phyloP scores from a whole-genome alignment of 2,888 invertebrate species.

The Coronaproctus castanopsis region DNA sequence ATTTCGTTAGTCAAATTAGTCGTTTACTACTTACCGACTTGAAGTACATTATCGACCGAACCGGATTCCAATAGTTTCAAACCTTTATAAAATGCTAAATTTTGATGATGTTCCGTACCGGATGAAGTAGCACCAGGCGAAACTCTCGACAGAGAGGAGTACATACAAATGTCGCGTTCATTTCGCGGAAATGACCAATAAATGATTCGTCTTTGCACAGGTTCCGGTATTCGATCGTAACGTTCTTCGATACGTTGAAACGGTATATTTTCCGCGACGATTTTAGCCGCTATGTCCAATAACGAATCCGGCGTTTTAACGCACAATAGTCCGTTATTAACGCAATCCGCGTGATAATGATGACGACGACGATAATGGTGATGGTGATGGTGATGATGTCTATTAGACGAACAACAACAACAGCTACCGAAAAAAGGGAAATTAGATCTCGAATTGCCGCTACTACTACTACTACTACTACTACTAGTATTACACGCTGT shows the following conservation, averaged over 20 bases:
- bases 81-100: constrained; percentile 68
- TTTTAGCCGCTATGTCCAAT: constrained; percentile 62
- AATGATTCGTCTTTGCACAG: constrained; percentile 67
- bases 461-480: too few relatives aligned
- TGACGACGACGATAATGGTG: constrained; percentile 1
- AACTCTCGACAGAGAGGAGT: constrained; percentile 50
- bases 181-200: constrained; percentile 77
- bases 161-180: constrained; percentile 75
- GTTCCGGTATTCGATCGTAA: constrained; percentile 70
- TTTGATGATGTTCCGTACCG: constrained; percentile 49
- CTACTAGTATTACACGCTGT: too few relatives aligned
- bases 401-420: constrained; percentile 11
- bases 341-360: too few relatives aligned
- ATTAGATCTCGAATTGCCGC: too few relatives aligned
- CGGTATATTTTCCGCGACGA: constrained; percentile 64
- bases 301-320: constrained; percentile 40
- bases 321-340: constrained; percentile 25
- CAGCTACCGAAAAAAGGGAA: constrained; percentile 13
- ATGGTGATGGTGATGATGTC: too few relatives aligned
- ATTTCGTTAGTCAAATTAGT: too few relatives aligned
- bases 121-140: constrained; percentile 28
- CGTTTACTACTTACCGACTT: constrained; percentile 78
- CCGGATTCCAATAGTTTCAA: constrained; percentile 61
- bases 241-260: constrained; percentile 72
- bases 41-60: constrained; percentile 64